Conservation (phyloP, 2,888 invertebrate genomes). For the Rosalia funebris region DNA sequence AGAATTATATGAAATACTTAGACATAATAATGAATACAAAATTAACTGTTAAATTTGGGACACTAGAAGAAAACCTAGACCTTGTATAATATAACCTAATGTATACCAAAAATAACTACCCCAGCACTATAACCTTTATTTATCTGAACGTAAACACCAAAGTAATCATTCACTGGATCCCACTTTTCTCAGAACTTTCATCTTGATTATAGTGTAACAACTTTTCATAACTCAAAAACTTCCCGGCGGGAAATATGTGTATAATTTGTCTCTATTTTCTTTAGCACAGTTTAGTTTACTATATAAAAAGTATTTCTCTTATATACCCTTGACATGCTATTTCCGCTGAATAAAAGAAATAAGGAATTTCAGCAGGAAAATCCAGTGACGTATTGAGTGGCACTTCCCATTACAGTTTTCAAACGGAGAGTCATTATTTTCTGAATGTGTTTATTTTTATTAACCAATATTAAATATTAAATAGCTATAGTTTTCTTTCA, state of each 20-base stretch:
- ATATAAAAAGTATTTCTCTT: slow-evolving; percentile 11
- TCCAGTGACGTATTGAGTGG: slow-evolving; percentile 1
- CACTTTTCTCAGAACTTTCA: too few species aligned
- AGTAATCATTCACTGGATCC: too few species aligned
- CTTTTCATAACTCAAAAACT: slow-evolving; percentile 4
- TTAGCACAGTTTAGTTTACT: not conserved
- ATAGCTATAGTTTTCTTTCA: too few species aligned
- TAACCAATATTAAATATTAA: too few species aligned
- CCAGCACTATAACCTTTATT: too few species aligned
- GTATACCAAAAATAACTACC: too few species aligned
- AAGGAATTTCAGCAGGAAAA: not conserved
- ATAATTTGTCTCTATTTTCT: slow-evolving; percentile 10
- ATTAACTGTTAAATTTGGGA: too few species aligned
- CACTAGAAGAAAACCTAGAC: too few species aligned
- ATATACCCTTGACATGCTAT: slow-evolving; percentile 8
- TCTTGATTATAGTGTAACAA: not conserved
- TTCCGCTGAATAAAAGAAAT: slow-evolving; percentile 1
- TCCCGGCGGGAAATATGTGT: not conserved
- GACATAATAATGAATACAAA: too few species aligned
- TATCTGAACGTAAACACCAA: too few species aligned
- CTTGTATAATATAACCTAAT: too few species aligned
- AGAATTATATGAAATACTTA: too few species aligned
- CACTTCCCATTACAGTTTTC: not conserved
- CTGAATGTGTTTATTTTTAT: not conserved
- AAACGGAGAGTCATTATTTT: not conserved